Percentiles rank a stretch among this genome's conserved stretches.
phyloP scores from a whole-genome alignment of 1,140 invertebrate genomes.

The Sitodiplosis mosellana region DNA sequence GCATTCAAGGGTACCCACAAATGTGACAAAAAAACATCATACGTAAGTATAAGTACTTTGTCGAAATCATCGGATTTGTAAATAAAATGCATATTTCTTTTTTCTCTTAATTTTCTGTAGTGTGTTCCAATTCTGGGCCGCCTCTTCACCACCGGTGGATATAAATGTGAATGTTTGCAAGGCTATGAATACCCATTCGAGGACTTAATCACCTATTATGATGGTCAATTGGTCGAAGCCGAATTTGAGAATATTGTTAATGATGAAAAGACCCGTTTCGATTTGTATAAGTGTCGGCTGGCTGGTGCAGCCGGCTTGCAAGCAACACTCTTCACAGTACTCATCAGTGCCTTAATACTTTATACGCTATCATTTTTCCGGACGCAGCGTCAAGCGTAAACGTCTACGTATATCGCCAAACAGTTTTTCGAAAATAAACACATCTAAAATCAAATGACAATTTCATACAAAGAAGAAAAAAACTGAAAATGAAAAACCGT shows the following conservation, averaged over 20 bases:
- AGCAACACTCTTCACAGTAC: slow-evolving; percentile 22
- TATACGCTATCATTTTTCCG: too few relatives aligned
- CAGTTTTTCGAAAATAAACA: too few relatives aligned
- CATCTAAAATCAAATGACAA: too few relatives aligned
- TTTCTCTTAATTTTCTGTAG: slow-evolving; percentile 33
- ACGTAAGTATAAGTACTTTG: slow-evolving; percentile 71
- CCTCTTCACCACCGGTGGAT: slow-evolving; percentile 83
- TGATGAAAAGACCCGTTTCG: slow-evolving; percentile 59
- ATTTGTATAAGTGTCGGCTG: slow-evolving; percentile 80
- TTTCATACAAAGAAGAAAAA: too few relatives aligned
- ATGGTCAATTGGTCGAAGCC: slow-evolving; percentile 87
- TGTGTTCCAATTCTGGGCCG: slow-evolving; percentile 85
- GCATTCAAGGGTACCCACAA: slow-evolving; percentile 91
- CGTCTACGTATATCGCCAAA: too few relatives aligned
- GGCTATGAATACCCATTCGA: slow-evolving; percentile 96
- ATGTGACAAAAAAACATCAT: slow-evolving; percentile 78
- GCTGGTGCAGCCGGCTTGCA: slow-evolving; percentile 53
- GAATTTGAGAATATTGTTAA: slow-evolving; percentile 77
- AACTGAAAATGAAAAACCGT: too few relatives aligned
- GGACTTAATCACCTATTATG: slow-evolving; percentile 84
- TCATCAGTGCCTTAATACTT: too few relatives aligned
- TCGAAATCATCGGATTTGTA: not conserved
- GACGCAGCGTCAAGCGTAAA: too few relatives aligned
- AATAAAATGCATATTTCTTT: slow-evolving; percentile 8
- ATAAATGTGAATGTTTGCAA: slow-evolving; percentile 95